Percentiles rank a stretch among this genome's conserved stretches.
These are phyloP conservation scores for Ariolimax columbianus DNA, from an alignment of 2,888 invertebrate species.

Conservation along the genomic window DNA sequence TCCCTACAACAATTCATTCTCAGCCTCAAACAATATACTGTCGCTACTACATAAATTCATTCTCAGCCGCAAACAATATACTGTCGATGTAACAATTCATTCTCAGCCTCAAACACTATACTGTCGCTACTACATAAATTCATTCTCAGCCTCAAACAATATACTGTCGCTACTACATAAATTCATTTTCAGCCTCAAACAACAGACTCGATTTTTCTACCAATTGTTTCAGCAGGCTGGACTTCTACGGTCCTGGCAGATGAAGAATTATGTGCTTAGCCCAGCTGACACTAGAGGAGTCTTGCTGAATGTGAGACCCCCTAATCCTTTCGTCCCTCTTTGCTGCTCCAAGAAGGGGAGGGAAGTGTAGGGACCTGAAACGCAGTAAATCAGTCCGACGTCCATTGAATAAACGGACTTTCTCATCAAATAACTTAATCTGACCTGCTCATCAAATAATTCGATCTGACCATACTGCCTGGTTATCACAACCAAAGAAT, in stretches of 20 bases:
- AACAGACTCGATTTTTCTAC: no score
- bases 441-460: neutral
- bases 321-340: neutral
- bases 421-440: neutral
- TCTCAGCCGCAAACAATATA: no score
- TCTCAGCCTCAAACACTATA: no score
- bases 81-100: no score
- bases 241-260: neutral
- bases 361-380: neutral
- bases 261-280: slow-evolving; percentile 7
- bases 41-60: no score
- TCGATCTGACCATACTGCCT: neutral
- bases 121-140: no score
- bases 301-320: neutral
- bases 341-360: neutral
- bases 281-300: neutral
- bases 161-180: no score
- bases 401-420: neutral
- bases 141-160: no score
- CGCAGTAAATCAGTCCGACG: neutral
- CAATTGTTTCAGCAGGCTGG: no score
- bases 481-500: neutral
- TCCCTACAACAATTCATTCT: no score
- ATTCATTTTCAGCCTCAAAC: no score
- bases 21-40: no score